Base-by-base conservation (phyloP, 2,797 vertebrate species). In the Helostoma temminkii region DNA sequence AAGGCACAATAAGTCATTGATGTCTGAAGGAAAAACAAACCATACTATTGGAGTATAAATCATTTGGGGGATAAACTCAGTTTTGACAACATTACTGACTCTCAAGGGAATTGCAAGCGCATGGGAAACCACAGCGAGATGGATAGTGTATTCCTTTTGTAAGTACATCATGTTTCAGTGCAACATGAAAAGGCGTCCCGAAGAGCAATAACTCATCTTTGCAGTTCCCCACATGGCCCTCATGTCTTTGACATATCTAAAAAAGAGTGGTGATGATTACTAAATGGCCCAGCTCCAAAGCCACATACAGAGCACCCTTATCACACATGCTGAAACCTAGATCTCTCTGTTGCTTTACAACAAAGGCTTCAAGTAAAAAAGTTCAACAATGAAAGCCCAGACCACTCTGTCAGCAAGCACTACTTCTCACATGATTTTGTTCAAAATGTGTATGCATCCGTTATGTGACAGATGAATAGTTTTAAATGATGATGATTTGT, bases 231-330 rank as follows among this genome's bases (percentile, higher is more conserved):
- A 87, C 87, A 91, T 88, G 66, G 70, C 91, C 89, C 92, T 81
- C 78, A 89, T 92, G 78, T 76, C 81, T 87, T 74, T 84, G 70
- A 87, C 83, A 78, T 87, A 91, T 83, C 88, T 81, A 78, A 84
- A 89, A 85, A 83, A 86, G 84, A 82, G 78, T 79, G 87, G 88
- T 73, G 88, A 86, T 93, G 92, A 93, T 91, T 91, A 81, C 80
- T 83, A 71, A 66, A 89, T 92, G 92, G 92, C 89, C 28, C 37
- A 3, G 64, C 67, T 92, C 88, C 91, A 93, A 84, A 81, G 64
- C 66, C 53, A 39, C 57, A 53, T 37, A 67, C 69, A 74, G 67
- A 82, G 81, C 78, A 66, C 85, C 86, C 84, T 81, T 85, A 91
- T 88, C 43, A 43, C 64, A 81, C 73, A 80, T 41, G 28, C 36